Evolutionary conservation across 2,113 vertebrate species (phyloP), one percentile per base, ranked within the genome.

Genomic region (Ploceus nigricollis): DNA sequence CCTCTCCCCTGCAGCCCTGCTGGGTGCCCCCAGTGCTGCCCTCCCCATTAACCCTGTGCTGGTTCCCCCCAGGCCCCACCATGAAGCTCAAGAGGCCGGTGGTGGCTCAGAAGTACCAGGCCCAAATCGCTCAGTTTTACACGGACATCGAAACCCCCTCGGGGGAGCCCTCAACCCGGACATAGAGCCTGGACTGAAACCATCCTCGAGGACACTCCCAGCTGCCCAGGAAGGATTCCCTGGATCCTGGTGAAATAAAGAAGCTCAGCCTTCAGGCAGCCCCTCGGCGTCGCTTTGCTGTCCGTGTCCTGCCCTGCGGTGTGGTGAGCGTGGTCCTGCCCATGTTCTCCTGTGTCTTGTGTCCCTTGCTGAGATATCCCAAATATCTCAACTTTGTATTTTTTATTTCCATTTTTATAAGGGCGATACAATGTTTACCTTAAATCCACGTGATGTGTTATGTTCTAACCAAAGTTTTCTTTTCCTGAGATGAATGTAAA

Each of bases 11-110:
- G 21, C 44, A 18, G 44, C 18, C 44, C 48, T 7, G 13, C 57
- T 47, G 5, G 12, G 7, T 33, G 71, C 53, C 17, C 71, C 1
- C 8, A 0, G 12, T 0, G 13, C 3, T 3, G 6, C 54, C 2
- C 2, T 35, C 51, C 7, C 56, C 21, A 0, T 0, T 37, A 3
- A 87, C 1, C 61, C 30, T 0, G 0, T 13, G 21, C 69, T 65
- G 28, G 0, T 2, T 10, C 10, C 39, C 9, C 5, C 1, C 89
- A 99, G 99, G 99, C 35, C 99, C 99, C 1, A 99, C 99, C 1
- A 98, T 98, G 98, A 99, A 99, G 97, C 96, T 99, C 82, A 99
- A 98, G 97, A 97, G 99, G 42, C 89, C 97, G 0, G 97, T 97
- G 64, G 98, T 99, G 37, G 35, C 21, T 39, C 98, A 99, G 93